phyloP scores from a whole-genome alignment of 1,140 invertebrate genomes.

The Drosophila hydei region DNA sequence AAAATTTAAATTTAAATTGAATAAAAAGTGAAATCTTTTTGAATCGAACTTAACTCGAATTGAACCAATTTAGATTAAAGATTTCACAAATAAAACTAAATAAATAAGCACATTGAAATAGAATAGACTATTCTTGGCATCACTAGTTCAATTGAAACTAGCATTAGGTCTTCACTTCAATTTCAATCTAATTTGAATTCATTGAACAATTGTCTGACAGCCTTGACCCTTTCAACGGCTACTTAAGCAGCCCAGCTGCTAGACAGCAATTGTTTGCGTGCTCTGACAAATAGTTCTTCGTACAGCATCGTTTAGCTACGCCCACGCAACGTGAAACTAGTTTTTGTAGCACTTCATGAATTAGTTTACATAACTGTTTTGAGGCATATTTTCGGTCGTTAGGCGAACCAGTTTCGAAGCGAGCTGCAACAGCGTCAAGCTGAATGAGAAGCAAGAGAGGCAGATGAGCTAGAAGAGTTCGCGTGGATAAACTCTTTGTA shows the following conservation, averaged over 20 bases:
- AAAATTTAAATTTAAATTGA: no score
- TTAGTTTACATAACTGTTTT: conserved; percentile 20
- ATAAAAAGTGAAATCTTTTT: no score
- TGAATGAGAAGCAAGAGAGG: no score
- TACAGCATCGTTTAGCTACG: not conserved
- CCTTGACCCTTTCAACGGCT: conserved; percentile 1
- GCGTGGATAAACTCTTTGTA: no score
- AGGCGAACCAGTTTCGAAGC: conserved; percentile 1
- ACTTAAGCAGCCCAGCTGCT: not conserved
- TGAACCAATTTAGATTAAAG: no score
- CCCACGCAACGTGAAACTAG: conserved; percentile 6
- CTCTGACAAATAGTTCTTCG: not conserved
- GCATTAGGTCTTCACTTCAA: not conserved
- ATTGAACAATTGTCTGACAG: not conserved
- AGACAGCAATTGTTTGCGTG: no score
- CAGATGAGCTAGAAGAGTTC: no score
- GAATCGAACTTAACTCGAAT: no score
- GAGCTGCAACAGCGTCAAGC: not conserved
- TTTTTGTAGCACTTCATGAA: not conserved
- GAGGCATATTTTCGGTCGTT: not conserved
- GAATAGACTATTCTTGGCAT: no score
- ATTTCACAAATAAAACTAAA: no score
- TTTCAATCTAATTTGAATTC: not conserved
- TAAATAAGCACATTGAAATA: not conserved
- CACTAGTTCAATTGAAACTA: no score